These are phyloP conservation scores for Corythoichthys haematopterus DNA, from an alignment of 2,113 vertebrate species.

Conservation along the genomic window DNA sequence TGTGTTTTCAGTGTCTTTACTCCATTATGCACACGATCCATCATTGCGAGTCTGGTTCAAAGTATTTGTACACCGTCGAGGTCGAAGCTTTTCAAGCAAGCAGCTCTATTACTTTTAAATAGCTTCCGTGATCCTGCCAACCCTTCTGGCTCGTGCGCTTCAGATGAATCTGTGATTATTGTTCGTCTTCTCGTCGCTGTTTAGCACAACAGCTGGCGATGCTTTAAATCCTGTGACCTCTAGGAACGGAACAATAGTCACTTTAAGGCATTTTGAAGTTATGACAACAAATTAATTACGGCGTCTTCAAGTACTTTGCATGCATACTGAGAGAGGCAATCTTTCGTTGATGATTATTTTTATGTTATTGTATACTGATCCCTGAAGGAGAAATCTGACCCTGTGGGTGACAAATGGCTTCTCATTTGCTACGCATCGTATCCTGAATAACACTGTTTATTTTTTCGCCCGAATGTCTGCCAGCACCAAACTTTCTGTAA, in stretches of 20 bases:
- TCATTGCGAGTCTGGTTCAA: constrained; percentile 8
- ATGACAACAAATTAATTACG: constrained; percentile 45
- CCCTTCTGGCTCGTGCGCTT: constrained; percentile 37
- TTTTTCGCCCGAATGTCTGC: background rate
- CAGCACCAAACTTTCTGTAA: constrained; percentile 1
- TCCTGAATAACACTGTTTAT: background rate
- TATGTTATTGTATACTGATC: constrained; percentile 36
- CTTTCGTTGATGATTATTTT: constrained; percentile 31
- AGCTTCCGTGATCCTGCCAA: constrained; percentile 32
- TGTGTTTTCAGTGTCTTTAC: background rate
- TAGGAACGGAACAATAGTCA: constrained; percentile 55
- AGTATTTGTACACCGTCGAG: background rate
- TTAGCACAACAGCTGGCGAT: constrained; percentile 57
- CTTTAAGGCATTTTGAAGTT: constrained; percentile 55
- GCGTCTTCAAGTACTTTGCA: constrained; percentile 32
- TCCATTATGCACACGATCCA: background rate
- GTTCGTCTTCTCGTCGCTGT: constrained; percentile 51
- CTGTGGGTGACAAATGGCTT: constrained; percentile 36
- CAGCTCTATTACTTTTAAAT: constrained; percentile 34
- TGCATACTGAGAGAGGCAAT: constrained; percentile 23
- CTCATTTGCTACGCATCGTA: constrained; percentile 15
- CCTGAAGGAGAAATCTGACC: constrained; percentile 51
- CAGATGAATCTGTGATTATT: constrained; percentile 50
- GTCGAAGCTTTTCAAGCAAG: constrained; percentile 20
- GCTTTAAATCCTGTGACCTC: constrained; percentile 64